Base-by-base conservation (phyloP, 2,797 vertebrate species). In the Mastacembelus armatus region DNA sequence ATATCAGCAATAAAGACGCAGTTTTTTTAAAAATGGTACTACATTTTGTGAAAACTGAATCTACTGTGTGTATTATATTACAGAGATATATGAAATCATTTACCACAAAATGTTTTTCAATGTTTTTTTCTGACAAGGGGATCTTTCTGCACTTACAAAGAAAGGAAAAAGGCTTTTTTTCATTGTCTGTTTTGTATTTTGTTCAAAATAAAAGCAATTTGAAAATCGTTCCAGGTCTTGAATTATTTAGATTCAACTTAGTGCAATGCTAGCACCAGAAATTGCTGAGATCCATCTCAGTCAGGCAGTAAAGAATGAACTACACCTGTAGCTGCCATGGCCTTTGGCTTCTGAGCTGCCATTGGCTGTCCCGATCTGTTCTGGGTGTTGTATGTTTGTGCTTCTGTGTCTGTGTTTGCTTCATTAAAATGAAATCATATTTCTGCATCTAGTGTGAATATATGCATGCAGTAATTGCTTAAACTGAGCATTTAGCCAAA, bases 201-300 rank as follows among this genome's bases (percentile, higher is more conserved):
- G 85, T 80, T 89, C 76, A 86, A 86, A 90, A 91, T 89, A 89
- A 89, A 91, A 89, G 87, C 85, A 84, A 91, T 91, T 87, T 88
- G 80, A 88, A 85, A 92, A 90, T 75, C 85, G 78, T 86, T 80
- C 71, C 65, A 40, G 61, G 83, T 91, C 83, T 75, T 94, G 89
- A 94, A 94, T 94, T 91, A 94, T 94, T 94, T 91, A 94, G 89
- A 90, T 91, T 80, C 85, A 83, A 93, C 92, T 94, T 92, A 91
- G 84, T 83, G 87, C 87, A 78, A 91, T 50, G 81, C 84, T 76
- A 80, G 87, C 85, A 57, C 71, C 78, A 81, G 88, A 93, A 92
- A 94, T 94, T 94, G 92, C 92, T 80, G 78, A 90, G 85, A 94
- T 95, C 92, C 89, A 92, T 95, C 93, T 93, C 89, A 83, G 91